phyloP scores from a whole-genome alignment of 2,113 vertebrate genomes.

The Otus sunia region DNA sequence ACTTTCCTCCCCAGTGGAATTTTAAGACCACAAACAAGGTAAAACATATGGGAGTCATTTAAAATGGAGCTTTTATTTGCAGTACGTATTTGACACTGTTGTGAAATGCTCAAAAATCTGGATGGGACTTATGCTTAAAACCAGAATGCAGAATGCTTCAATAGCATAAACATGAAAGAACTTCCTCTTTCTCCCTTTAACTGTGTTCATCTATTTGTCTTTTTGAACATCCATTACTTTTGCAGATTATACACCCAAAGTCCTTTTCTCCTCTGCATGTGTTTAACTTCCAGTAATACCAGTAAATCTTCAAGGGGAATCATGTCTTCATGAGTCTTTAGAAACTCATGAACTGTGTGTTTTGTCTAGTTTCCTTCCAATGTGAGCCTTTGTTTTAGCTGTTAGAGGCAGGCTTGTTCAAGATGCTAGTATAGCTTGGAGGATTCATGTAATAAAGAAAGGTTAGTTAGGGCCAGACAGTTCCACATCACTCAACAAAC shows the following conservation, averaged over 20 bases:
- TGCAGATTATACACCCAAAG: background rate
- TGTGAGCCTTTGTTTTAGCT: background rate
- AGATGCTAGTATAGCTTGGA: background rate
- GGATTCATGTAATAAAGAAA: background rate
- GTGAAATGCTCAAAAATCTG: background rate
- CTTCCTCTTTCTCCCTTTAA: background rate
- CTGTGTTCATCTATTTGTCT: background rate
- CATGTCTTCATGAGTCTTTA: background rate
- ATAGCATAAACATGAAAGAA: background rate
- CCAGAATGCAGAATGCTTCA: background rate
- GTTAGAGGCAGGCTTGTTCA: background rate
- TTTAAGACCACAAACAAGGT: background rate
- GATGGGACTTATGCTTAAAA: background rate
- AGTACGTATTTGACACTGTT: background rate
- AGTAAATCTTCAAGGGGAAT: background rate
- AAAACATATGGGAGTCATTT: background rate
- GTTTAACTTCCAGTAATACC: background rate
- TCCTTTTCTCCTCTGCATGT: background rate
- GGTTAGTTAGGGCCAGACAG: background rate
- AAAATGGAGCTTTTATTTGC: background rate
- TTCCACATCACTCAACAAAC: background rate
- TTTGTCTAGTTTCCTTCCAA: background rate
- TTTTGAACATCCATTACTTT: background rate
- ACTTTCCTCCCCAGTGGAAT: background rate
- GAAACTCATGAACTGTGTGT: background rate